These are phyloP conservation scores for Lepidotrigona ventralis DNA, from an alignment of 1,140 invertebrate species.

Conservation along the genomic window DNA sequence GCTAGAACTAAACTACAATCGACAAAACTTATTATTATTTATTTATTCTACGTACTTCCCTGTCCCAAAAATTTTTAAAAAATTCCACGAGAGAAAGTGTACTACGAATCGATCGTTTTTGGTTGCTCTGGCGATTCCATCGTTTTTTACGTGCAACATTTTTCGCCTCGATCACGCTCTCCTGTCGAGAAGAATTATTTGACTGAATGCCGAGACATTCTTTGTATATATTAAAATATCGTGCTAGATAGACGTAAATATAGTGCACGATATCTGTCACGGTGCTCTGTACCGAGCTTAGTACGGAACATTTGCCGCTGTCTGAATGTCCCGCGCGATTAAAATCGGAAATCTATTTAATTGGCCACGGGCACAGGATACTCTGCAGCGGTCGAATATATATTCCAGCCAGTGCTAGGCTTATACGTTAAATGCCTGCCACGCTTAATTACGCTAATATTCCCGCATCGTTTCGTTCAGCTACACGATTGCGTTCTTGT, in stretches of 20 bases:
- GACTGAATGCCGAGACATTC: not conserved
- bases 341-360: constrained; percentile 33
- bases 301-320: constrained; percentile 24
- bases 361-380: not conserved
- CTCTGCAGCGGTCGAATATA: constrained; percentile 8
- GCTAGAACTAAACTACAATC: too few species aligned
- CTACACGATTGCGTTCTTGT: constrained; percentile 10
- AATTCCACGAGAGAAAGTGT: too few species aligned
- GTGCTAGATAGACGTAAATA: not conserved
- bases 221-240: not conserved
- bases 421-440: constrained; percentile 12
- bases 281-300: constrained; percentile 23
- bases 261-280: not conserved
- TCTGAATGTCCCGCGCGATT: constrained; percentile 20
- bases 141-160: too few species aligned
- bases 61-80: too few species aligned
- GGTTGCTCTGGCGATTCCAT: too few species aligned
- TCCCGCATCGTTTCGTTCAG: not conserved
- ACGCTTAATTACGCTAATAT: constrained; percentile 14
- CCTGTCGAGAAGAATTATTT: too few species aligned
- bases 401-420: not conserved
- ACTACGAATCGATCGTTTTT: too few species aligned
- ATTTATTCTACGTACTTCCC: too few species aligned
- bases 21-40: too few species aligned
- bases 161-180: too few species aligned